Percentiles rank a stretch among this genome's conserved stretches.
Conservation (phyloP, 1,140 invertebrate species). For the Diorhabda elongata region DNA sequence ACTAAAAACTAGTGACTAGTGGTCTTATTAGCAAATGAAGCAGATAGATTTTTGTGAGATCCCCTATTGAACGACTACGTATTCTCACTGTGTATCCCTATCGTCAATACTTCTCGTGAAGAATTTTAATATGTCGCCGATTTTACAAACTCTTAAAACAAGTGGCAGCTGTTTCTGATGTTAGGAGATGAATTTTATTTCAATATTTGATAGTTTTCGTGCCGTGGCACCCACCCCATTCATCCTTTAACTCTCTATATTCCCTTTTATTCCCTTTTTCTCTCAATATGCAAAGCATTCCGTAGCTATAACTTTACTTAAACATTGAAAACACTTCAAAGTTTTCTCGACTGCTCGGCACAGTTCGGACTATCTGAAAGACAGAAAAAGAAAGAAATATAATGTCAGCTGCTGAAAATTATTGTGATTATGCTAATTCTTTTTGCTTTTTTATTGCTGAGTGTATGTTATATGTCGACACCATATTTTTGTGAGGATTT, state of each 20-base stretch:
- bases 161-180: constrained; percentile 47
- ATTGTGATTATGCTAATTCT: constrained; percentile 48
- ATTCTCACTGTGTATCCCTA: constrained; percentile 23
- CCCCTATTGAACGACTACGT: constrained; percentile 7
- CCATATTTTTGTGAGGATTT: constrained; percentile 36
- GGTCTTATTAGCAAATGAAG: no score
- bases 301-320: constrained; percentile 42
- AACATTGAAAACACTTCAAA: constrained; percentile 42
- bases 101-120: constrained; percentile 35
- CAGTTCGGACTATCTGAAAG: constrained; percentile 18
- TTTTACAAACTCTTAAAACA: constrained; percentile 47
- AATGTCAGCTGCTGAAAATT: constrained; percentile 46
- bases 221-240: constrained; percentile 33
- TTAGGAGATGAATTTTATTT: constrained; percentile 49
- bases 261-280: constrained; percentile 23
- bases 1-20: no score
- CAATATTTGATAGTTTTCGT: constrained; percentile 49
- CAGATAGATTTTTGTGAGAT: not conserved
- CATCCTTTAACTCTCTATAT: constrained; percentile 29
- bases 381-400: constrained; percentile 39
- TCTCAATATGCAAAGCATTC: constrained; percentile 41
- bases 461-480: constrained; percentile 39
- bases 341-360: constrained; percentile 32
- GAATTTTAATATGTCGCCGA: constrained; percentile 46
- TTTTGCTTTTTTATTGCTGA: constrained; percentile 38